A percentile compares a stretch with the other conserved stretches of the same genome.
phyloP scores from a whole-genome alignment of 1,140 invertebrate genomes.

The Apis laboriosa region DNA sequence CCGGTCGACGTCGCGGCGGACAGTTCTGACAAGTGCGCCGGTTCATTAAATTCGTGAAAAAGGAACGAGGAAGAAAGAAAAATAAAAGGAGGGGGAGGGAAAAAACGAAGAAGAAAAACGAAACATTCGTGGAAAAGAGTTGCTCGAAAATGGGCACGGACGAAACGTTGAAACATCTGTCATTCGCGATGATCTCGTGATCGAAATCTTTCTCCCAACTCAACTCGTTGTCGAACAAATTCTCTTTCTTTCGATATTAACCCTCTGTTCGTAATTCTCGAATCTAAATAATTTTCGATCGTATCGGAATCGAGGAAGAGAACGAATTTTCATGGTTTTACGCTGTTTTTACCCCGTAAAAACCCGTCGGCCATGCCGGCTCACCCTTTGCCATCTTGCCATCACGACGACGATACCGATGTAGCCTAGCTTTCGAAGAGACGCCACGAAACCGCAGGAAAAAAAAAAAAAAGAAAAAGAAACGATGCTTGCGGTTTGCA shows the following conservation, averaged over 20 bases:
- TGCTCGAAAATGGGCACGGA: neutral
- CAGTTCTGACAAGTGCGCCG: conserved; percentile 30
- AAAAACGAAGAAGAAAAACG: neutral
- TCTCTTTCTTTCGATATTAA: neutral
- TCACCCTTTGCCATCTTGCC: conserved; percentile 53
- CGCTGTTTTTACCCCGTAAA: conserved; percentile 56
- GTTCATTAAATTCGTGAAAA: conserved; percentile 41
- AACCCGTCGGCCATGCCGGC: conserved; percentile 61
- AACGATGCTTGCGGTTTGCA: conserved; percentile 59
- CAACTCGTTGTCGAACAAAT: neutral
- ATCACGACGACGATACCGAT: conserved; percentile 44
- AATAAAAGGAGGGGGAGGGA: neutral
- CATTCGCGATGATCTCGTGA: neutral
- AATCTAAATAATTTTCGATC: neutral
- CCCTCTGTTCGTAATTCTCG: neutral
- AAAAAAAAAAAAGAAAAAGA: neutral
- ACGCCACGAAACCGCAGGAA: conserved; percentile 66
- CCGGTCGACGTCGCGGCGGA: conserved; percentile 41
- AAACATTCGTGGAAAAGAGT: neutral
- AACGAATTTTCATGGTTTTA: conserved; percentile 39
- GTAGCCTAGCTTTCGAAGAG: conserved; percentile 60
- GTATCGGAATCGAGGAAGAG: too few relatives aligned
- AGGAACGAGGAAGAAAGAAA: neutral
- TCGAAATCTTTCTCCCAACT: neutral
- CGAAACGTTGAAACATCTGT: conserved; percentile 1